Percentiles rank a stretch among this genome's conserved stretches.
Evolutionary conservation across 2,113 vertebrate genomes (phyloP).

Genomic region (Lichenostomus cassidix): DNA sequence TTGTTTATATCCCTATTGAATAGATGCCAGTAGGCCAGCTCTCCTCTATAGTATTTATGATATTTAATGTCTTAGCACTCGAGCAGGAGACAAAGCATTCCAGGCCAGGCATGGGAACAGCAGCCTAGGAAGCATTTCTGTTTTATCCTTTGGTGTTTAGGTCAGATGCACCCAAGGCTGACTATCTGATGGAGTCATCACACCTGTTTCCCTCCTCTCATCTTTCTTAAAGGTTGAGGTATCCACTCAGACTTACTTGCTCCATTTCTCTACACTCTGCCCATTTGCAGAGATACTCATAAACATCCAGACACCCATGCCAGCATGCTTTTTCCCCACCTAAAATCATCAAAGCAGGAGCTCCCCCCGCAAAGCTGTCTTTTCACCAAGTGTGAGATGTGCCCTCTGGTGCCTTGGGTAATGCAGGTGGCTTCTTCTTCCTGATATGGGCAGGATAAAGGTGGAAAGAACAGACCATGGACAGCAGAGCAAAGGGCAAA

Average conservation of each 20-base stretch:
- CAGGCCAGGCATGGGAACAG: not conserved
- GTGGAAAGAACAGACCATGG: not conserved
- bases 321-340: not conserved
- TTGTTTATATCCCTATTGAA: not conserved
- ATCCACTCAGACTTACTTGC: not conserved
- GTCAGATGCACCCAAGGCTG: not conserved
- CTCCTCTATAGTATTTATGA: not conserved
- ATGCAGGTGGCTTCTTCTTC: accelerated
- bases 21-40: not conserved
- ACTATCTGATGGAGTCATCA: not conserved
- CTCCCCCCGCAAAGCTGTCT: not conserved
- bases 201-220: not conserved
- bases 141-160: not conserved
- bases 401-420: not conserved
- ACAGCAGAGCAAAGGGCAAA: not conserved
- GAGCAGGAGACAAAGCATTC: not conserved
- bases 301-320: not conserved
- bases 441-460: not conserved
- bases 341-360: not conserved
- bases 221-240: not conserved
- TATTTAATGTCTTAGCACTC: not conserved
- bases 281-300: not conserved
- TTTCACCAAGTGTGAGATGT: not conserved
- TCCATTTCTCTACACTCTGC: not conserved
- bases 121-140: not conserved